These are phyloP conservation scores for Lethenteron reissneri DNA, from an alignment of 2,113 vertebrate species.

Conservation along the genomic window DNA sequence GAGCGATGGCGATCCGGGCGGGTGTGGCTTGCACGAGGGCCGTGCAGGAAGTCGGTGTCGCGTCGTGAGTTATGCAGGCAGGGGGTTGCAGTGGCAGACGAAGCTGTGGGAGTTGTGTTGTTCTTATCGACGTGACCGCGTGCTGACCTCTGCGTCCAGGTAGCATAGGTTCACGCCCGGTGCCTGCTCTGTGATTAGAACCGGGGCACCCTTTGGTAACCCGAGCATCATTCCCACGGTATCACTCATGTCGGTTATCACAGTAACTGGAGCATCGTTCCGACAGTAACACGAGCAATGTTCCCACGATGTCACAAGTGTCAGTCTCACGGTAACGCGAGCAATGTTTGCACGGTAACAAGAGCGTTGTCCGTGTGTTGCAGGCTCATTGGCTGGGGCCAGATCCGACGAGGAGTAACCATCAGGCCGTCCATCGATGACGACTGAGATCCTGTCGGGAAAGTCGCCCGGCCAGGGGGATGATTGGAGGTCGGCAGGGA, in stretches of 20 bases:
- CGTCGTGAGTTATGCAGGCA: background rate
- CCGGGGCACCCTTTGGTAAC: background rate
- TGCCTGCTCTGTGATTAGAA: background rate
- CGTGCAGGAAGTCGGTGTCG: background rate
- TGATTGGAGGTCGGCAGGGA: too few species aligned
- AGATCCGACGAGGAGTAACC: slow-evolving; percentile 95
- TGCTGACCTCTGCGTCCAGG: too few species aligned
- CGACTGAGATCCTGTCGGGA: slow-evolving; percentile 30
- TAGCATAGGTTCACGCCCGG: too few species aligned
- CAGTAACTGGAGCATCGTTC: background rate
- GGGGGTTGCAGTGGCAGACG: background rate
- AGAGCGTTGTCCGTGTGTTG: slow-evolving; percentile 11
- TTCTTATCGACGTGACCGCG: too few species aligned
- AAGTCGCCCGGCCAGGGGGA: too few species aligned
- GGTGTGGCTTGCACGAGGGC: background rate
- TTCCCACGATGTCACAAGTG: background rate
- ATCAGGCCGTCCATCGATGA: slow-evolving; percentile 94
- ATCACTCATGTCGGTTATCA: background rate
- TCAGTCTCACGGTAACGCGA: background rate
- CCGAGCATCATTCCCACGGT: background rate
- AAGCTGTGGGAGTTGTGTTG: background rate
- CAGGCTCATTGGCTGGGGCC: slow-evolving; percentile 96
- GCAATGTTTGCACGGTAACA: background rate
- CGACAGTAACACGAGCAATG: background rate
- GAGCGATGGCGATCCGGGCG: background rate